Evolutionary conservation across 2,113 vertebrate species (phyloP).

Genomic region (Indri indri): DNA sequence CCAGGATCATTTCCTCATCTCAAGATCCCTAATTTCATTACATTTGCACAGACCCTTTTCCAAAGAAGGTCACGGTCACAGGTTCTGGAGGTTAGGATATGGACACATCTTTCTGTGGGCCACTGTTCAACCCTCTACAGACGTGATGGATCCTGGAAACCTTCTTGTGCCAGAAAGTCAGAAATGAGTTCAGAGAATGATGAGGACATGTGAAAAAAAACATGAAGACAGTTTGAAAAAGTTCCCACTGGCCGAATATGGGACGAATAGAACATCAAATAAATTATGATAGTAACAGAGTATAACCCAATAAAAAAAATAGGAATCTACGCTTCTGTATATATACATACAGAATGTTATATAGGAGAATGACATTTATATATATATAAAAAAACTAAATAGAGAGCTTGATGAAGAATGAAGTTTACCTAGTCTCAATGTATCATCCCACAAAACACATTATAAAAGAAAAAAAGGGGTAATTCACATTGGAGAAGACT

Average conservation of each 20-base stretch:
- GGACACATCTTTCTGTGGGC: not conserved
- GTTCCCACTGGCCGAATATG: not conserved
- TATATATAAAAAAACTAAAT: too few species aligned
- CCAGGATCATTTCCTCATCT: not conserved
- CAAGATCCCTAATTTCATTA: not conserved
- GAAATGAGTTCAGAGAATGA: not conserved
- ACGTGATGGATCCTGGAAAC: not conserved
- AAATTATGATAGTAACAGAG: not conserved
- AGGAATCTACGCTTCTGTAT: not conserved
- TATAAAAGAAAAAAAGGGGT: not conserved
- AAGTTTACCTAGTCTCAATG: not conserved
- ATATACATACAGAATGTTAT: too few species aligned
- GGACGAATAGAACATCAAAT: not conserved
- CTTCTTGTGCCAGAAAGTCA: not conserved
- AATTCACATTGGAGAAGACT: not conserved
- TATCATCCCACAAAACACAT: not conserved
- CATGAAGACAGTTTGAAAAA: not conserved
- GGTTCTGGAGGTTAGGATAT: not conserved
- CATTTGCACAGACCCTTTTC: not conserved
- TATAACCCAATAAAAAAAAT: not conserved
- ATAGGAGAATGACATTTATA: too few species aligned
- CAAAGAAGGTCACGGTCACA: not conserved
- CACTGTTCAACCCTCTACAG: not conserved
- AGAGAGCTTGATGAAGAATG: not conserved
- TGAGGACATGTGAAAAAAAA: not conserved